Base-by-base conservation (phyloP, 1,140 invertebrate species). In the Aplysia californica region DNA sequence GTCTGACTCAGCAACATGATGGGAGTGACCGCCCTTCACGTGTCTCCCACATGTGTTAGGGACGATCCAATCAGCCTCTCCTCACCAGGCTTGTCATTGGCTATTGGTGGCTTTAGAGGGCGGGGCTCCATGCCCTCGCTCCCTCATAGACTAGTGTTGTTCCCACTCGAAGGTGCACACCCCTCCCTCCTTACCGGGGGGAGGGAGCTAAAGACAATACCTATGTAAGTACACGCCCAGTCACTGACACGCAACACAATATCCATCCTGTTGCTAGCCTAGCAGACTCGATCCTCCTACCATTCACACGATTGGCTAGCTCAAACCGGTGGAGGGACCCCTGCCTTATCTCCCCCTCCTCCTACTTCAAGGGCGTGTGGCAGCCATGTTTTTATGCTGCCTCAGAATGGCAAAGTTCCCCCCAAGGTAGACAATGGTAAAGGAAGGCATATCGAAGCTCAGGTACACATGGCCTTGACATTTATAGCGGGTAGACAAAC, bases 191-290 rank as follows among this genome's bases (percentile, higher is more conserved):
- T n/a, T n/a, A n/a, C n/a, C n/a, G n/a, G n/a, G n/a, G n/a, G n/a
- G 36, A 36, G 55, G 44, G 55, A 35, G 26, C 56, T 31, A 58
- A 23, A 4, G 69, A 33, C 23, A n/a, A n/a, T n/a, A 58, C 35
- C 26, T 31, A 58, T 73, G 71, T 73, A 73, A 73, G 71, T 73
- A 73, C 35, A 61, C 58, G 71, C 71, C 71, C 71, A 73, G 71
- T 73, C 70, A 29, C n/a, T 15, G n/a, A 50, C 15, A 50, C 44
- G 15, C 44, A 15, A 15, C n/a, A n/a, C n/a, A n/a, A n/a, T n/a
- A n/a, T n/a, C n/a, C n/a, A n/a, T n/a, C n/a, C n/a, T n/a, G n/a
- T n/a, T n/a, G n/a, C n/a, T n/a, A n/a, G 44, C 44, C 44, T n/a
- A 50, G 44, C 44, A 15, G 15, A 50, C 15, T 50, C 44, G 44